Evolutionary conservation across 2,888 invertebrate species (phyloP).

Genomic region (Celastrina argiolus): DNA sequence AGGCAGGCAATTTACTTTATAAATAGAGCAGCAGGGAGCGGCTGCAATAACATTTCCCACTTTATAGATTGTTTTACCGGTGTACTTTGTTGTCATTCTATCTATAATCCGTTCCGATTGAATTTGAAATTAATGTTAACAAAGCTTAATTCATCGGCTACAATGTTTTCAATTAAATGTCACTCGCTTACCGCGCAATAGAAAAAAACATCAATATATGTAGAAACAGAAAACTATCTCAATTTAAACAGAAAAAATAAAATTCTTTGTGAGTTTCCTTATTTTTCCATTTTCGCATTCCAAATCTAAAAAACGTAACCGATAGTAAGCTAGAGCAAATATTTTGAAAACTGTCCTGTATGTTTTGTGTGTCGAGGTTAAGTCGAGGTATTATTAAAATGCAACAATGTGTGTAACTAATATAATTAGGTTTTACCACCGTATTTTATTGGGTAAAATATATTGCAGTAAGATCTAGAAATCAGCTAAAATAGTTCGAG

Average conservation of each 20-base stretch:
- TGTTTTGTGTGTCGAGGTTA: neutral
- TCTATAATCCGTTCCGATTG: neutral
- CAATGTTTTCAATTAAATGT: too few relatives aligned
- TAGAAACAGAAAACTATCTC: too few relatives aligned
- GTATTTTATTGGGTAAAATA: constrained; percentile 17
- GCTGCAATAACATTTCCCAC: constrained; percentile 59
- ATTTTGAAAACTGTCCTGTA: neutral
- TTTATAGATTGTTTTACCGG: constrained; percentile 60
- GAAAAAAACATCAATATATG: too few relatives aligned
- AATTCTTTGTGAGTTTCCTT: too few relatives aligned
- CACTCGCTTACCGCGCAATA: too few relatives aligned
- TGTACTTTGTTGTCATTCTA: constrained; percentile 14
- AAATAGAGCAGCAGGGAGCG: constrained; percentile 68
- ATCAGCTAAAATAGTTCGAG: constrained; percentile 55
- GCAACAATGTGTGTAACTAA: neutral
- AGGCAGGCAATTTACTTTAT: constrained; percentile 68
- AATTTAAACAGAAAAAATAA: too few relatives aligned
- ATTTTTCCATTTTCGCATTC: too few relatives aligned
- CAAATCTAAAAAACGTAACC: too few relatives aligned
- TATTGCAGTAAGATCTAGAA: constrained; percentile 46
- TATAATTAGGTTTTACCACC: neutral
- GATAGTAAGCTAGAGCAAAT: too few relatives aligned
- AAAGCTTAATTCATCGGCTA: too few relatives aligned
- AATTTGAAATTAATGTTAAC: neutral
- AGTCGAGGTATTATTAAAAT: neutral